Evolutionary conservation across 2,797 vertebrate species (phyloP).

Genomic region (Lates japonicus): DNA sequence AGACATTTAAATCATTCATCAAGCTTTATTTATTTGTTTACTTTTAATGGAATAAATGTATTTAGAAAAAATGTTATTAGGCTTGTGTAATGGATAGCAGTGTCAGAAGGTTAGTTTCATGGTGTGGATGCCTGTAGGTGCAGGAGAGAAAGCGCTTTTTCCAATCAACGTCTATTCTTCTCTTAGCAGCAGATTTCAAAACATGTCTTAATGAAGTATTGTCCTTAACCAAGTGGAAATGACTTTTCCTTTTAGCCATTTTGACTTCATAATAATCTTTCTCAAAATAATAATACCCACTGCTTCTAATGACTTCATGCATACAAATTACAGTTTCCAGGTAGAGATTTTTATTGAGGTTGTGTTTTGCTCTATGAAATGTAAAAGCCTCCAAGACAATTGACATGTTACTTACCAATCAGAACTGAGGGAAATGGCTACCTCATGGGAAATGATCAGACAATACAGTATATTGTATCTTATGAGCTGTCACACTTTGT

Average conservation of each 20-base stretch:
- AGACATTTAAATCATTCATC: slow-evolving; percentile 41
- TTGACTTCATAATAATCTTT: slow-evolving; percentile 25
- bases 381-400: neutral
- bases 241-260: slow-evolving; percentile 1
- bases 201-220: slow-evolving; percentile 40
- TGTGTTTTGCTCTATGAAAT: neutral
- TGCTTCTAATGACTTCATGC: neutral
- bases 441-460: slow-evolving; percentile 37
- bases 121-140: slow-evolving; percentile 2
- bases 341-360: neutral
- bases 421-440: slow-evolving; percentile 11
- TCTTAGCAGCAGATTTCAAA: slow-evolving; percentile 32
- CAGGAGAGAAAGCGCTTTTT: slow-evolving; percentile 30
- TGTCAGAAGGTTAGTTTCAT: slow-evolving; percentile 35
- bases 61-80: slow-evolving; percentile 28
- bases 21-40: slow-evolving; percentile 39
- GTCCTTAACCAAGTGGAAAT: slow-evolving; percentile 12
- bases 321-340: slow-evolving; percentile 22
- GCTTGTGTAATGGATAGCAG: slow-evolving; percentile 3
- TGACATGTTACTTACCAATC: slow-evolving; percentile 42
- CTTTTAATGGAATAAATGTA: slow-evolving; percentile 26
- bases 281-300: slow-evolving; percentile 10
- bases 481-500: slow-evolving; percentile 33
- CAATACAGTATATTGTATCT: slow-evolving; percentile 8
- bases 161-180: slow-evolving; percentile 49